Percentiles rank a stretch among this genome's conserved stretches.
These are phyloP conservation scores for Kryptolebias marmoratus DNA, from an alignment of 2,113 vertebrate species.

Conservation along the genomic window DNA sequence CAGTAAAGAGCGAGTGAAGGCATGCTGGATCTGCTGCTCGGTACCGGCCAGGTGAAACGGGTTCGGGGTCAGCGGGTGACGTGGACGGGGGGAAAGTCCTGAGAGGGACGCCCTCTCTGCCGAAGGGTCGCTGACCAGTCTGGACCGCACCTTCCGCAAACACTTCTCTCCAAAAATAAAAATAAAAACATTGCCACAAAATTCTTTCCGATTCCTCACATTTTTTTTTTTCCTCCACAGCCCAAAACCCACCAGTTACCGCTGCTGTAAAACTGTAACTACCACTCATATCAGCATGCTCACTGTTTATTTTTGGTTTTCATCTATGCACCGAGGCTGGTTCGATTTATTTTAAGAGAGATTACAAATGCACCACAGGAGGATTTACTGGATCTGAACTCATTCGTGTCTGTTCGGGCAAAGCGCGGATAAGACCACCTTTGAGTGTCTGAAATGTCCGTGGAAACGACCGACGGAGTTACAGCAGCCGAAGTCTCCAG, in stretches of 20 bases:
- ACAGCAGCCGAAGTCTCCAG: no score
- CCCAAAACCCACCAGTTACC: no score
- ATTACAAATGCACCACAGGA: not conserved
- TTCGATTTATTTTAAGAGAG: not conserved
- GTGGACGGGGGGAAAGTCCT: slow-evolving; percentile 78
- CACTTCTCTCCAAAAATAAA: not conserved
- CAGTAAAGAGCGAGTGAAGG: slow-evolving; percentile 72
- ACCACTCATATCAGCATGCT: no score
- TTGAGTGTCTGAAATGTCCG: no score
- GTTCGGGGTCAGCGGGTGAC: slow-evolving; percentile 83
- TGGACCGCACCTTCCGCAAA: slow-evolving; percentile 17
- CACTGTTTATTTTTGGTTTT: not conserved
- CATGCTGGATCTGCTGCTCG: slow-evolving; percentile 36
- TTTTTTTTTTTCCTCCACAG: no score
- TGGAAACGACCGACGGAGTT: no score
- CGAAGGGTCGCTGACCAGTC: slow-evolving; percentile 80
- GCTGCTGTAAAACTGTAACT: no score
- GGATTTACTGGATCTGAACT: no score
- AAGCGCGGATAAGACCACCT: no score
- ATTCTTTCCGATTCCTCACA: no score
- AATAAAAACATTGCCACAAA: not conserved
- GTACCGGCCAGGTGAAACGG: slow-evolving; percentile 7
- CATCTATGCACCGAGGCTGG: not conserved
- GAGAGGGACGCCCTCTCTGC: slow-evolving; percentile 78
- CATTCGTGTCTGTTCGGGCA: not conserved